Evolutionary conservation across 2,888 invertebrate genomes (phyloP), one percentile per base, ranked within the genome.

Genomic region (Macrophya alboannulata): DNA sequence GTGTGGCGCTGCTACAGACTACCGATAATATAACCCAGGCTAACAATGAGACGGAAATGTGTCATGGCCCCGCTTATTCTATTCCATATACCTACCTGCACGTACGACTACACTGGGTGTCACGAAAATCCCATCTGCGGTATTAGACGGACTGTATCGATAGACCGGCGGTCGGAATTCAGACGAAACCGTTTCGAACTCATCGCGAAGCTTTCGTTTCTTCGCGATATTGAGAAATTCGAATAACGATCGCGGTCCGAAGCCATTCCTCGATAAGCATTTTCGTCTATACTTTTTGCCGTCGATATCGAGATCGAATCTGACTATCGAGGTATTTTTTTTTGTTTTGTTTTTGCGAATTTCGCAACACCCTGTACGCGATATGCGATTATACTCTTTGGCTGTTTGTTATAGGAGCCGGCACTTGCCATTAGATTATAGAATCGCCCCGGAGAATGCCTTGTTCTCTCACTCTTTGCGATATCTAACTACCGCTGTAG

Each of bases 1-100:
- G 43, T 81, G 62, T 43, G 62, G 81, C 81, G 21, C 43, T 37
- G 68, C 4, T 62, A 76, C 12, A 9, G 8, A 37, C 6, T 37
- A 31, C 12, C n/a, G 55, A 77, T 37, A 31, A 10, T 55, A 31
- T 51, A 55, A n/a, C 31, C 77, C 31, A 37, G 15, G 55, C 48
- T 55, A 77, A 77, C 77, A 77, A 77, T 55, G 37, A 77, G 55
- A 77, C 77, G 48, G 55, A 77, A 77, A 77, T 77, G 77, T 77
- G 77, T 37, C 77, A 77, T 77, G 55, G 48, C 31, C 55, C 37
- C 77, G 55, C 31, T 55, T 37, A 55, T 77, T 25, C 43, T 45
- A 74, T 74, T 45, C 12, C 10, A 74, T 45, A 45, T 6, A 62
- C 21, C 9, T 4, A 48, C 1, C 15, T 15, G n/a, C n/a, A n/a